phyloP scores from a whole-genome alignment of 1,140 invertebrate genomes.

The Meteorus sp. region DNA sequence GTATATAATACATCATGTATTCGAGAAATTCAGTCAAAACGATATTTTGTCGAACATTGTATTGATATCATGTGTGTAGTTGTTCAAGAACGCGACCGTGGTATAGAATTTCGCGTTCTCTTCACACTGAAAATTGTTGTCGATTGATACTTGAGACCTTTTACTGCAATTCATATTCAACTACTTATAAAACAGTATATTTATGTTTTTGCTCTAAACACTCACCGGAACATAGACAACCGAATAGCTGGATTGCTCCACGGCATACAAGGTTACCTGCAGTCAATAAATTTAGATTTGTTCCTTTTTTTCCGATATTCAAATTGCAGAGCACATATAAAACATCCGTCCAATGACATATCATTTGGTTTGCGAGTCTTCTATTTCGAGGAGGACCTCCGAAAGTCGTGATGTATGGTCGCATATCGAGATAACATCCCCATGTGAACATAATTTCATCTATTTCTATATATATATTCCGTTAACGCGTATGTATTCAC shows the following conservation, averaged over 20 bases:
- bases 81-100: conserved; percentile 30
- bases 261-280: conserved; percentile 20
- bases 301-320: no score
- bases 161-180: neutral
- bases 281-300: no score
- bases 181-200: neutral
- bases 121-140: conserved; percentile 9
- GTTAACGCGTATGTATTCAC: neutral
- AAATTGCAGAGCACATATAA: conserved; percentile 6
- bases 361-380: conserved; percentile 4
- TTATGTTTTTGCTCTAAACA: neutral
- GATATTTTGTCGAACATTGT: no score
- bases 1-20: no score
- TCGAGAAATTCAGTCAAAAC: no score
- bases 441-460: conserved; percentile 4
- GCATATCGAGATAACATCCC: conserved; percentile 17
- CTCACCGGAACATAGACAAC: conserved; percentile 35
- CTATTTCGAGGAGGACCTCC: conserved; percentile 24
- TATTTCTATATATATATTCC: neutral
- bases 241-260: conserved; percentile 4
- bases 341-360: no score
- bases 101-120: conserved; percentile 30
- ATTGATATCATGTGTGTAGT: no score
- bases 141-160: neutral
- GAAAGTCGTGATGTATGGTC: neutral